A percentile compares a stretch with the other conserved stretches of the same genome.
These are phyloP conservation scores for Naso thynnoides DNA, from an alignment of 2,797 vertebrate species.

Conservation along the genomic window DNA sequence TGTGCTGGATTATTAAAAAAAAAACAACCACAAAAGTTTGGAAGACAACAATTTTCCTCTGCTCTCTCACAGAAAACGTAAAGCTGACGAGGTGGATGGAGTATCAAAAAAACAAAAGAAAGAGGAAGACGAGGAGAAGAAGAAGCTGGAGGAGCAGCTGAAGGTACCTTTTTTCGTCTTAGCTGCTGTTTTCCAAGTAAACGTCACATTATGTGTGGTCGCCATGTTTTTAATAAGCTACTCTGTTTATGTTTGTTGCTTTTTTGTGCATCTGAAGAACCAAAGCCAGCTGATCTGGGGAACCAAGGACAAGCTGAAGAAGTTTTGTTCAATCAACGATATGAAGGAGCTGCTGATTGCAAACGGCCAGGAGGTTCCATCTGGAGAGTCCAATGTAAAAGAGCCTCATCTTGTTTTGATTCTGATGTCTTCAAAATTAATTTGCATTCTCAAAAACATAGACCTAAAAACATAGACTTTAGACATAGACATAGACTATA, in stretches of 20 bases:
- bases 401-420: background rate
- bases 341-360: conserved; percentile 97
- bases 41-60: conserved; percentile 11
- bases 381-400: conserved; percentile 95
- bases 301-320: conserved; percentile 96
- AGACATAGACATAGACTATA: no score
- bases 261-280: conserved; percentile 78
- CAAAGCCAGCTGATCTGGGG: conserved; percentile 96
- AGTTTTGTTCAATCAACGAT: conserved; percentile 91
- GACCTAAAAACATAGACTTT: no score
- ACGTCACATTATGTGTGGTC: background rate
- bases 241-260: background rate
- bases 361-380: conserved; percentile 94
- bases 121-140: conserved; percentile 88
- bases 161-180: conserved; percentile 83
- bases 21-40: conserved; percentile 17
- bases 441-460: no score
- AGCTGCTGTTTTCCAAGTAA: background rate
- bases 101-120: conserved; percentile 92
- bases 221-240: background rate
- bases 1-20: background rate
- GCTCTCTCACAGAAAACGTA: conserved; percentile 90
- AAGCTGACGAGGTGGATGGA: conserved; percentile 86
- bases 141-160: conserved; percentile 90
- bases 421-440: background rate